phyloP scores from a whole-genome alignment of 2,113 vertebrate genomes.

The Odontesthes bonariensis region DNA sequence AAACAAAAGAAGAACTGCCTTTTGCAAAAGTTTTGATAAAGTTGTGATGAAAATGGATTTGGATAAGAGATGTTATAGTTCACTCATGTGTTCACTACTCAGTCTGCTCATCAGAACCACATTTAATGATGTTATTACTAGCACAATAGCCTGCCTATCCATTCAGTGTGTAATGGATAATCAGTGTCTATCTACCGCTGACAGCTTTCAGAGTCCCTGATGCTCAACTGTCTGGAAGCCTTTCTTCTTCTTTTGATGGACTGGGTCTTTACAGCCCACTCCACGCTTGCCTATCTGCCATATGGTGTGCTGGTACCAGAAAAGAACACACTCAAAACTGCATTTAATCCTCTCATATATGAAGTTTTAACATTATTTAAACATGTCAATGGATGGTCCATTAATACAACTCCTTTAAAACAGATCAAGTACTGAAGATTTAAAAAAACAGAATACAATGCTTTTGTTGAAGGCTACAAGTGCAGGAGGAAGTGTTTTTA shows the following conservation, averaged over 20 bases:
- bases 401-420: constrained; percentile 26
- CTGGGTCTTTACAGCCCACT: constrained; percentile 48
- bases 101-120: constrained; percentile 26
- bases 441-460: neutral
- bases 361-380: constrained; percentile 1
- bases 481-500: no score
- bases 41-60: neutral
- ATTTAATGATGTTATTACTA: constrained; percentile 22
- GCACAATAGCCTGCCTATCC: constrained; percentile 48
- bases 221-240: constrained; percentile 62
- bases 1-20: neutral
- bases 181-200: constrained; percentile 57
- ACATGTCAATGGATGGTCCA: neutral
- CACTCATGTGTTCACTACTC: neutral
- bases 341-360: constrained; percentile 38
- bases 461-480: no score
- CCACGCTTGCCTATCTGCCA: constrained; percentile 70
- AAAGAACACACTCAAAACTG: constrained; percentile 34
- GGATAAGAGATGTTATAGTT: constrained; percentile 23
- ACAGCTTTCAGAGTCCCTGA: constrained; percentile 61
- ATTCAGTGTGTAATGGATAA: constrained; percentile 40
- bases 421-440: constrained; percentile 12
- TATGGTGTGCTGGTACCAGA: constrained; percentile 69
- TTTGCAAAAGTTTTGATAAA: neutral
- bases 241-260: constrained; percentile 73